A percentile compares a stretch with the other conserved stretches of the same genome.
These are phyloP conservation scores for Scytalopus superciliaris DNA, from an alignment of 2,113 vertebrate genomes.

Conservation along the genomic window DNA sequence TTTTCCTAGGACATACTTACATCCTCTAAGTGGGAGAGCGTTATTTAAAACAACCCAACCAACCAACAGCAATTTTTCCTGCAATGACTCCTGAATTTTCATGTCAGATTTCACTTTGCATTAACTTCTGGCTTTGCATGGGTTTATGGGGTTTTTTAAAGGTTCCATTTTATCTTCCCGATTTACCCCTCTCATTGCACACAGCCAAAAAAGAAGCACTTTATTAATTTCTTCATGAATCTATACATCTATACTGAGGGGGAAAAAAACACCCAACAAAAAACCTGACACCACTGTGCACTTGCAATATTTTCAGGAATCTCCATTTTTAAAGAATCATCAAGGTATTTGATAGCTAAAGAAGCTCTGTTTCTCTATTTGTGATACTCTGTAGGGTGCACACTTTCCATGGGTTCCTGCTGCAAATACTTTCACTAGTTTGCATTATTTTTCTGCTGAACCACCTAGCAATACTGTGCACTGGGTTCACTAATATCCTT, in stretches of 20 bases:
- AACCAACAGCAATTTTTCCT: not conserved
- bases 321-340: not conserved
- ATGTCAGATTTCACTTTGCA: not conserved
- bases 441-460: not conserved
- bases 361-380: not conserved
- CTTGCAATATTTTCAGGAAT: not conserved
- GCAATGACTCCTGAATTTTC: not conserved
- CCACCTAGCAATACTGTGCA: not conserved
- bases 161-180: not conserved
- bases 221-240: not conserved
- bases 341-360: not conserved
- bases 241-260: not conserved
- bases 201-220: not conserved
- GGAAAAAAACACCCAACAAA: not conserved
- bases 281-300: rapidly evolving
- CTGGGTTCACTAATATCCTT: not conserved
- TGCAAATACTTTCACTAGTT: not conserved
- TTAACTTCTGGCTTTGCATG: not conserved
- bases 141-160: not conserved
- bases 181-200: not conserved
- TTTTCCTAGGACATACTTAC: not conserved
- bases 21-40: not conserved
- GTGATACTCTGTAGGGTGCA: not conserved
- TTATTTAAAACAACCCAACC: not conserved
- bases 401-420: not conserved